These are phyloP conservation scores for Gonioctena quinquepunctata DNA, from an alignment of 1,140 invertebrate species.

Conservation along the genomic window DNA sequence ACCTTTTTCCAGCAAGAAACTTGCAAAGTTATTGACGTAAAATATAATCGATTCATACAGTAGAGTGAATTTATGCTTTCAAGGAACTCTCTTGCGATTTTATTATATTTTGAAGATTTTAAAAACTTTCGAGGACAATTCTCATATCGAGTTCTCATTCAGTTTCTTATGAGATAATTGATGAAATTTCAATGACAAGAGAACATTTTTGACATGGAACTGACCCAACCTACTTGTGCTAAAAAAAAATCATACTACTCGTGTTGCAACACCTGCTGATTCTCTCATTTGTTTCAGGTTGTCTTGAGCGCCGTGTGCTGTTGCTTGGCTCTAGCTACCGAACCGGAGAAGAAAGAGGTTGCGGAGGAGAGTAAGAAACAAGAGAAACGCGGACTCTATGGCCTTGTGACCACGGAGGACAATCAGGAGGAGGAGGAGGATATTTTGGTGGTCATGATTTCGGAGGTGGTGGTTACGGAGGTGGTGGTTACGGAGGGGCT, in stretches of 20 bases:
- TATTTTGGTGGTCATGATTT: background rate
- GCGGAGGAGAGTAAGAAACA: constrained; percentile 53
- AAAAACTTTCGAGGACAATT: too few species aligned
- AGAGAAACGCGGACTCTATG: constrained; percentile 54
- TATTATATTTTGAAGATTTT: too few species aligned
- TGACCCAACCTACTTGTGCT: background rate
- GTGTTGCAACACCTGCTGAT: background rate
- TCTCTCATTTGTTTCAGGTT: constrained; percentile 41
- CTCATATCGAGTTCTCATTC: too few species aligned
- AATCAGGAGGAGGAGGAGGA: constrained; percentile 40
- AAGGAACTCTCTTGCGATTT: too few species aligned
- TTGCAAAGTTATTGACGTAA: too few species aligned
- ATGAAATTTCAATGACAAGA: too few species aligned
- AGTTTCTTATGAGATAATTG: too few species aligned
- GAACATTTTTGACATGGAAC: background rate
- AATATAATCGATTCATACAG: too few species aligned
- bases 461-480: constrained; percentile 46
- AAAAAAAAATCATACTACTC: background rate
- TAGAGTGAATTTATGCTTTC: too few species aligned
- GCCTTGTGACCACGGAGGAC: constrained; percentile 45
- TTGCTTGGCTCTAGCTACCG: constrained; percentile 51
- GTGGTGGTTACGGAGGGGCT: constrained; percentile 45
- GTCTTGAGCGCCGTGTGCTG: constrained; percentile 49
- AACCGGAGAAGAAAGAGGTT: constrained; percentile 46
- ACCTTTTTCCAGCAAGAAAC: too few species aligned